phyloP scores from a whole-genome alignment of 2,797 vertebrate species.

The Octomys mimax region DNA sequence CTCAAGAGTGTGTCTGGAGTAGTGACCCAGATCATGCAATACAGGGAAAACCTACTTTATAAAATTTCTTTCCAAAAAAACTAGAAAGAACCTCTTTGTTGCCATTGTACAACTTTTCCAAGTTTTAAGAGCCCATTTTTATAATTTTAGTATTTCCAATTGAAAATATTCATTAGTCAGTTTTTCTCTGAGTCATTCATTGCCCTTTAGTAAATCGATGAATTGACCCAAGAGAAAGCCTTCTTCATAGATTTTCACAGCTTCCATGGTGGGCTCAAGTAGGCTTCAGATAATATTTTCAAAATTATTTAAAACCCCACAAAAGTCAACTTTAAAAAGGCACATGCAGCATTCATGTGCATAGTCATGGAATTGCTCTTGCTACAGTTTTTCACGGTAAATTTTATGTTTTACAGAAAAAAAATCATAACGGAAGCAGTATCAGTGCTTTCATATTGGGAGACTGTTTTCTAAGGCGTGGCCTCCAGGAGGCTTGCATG shows the following conservation, averaged over 20 bases:
- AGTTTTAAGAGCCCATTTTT: neutral
- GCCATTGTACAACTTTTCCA: neutral
- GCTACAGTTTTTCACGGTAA: neutral
- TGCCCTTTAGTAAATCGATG: constrained; percentile 21
- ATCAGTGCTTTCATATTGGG: no score
- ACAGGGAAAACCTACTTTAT: neutral
- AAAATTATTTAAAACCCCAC: neutral
- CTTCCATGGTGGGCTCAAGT: neutral
- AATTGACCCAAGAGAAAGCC: neutral
- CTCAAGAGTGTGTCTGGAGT: neutral
- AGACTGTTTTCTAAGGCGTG: neutral
- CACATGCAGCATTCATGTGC: neutral
- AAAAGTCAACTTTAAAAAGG: neutral
- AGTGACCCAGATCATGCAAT: neutral
- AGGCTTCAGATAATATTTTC: neutral
- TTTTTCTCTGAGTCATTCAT: constrained; percentile 26
- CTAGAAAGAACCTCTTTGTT: neutral
- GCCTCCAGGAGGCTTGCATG: neutral
- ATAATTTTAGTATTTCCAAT: neutral
- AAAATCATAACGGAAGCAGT: neutral
- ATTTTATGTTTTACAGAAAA: neutral
- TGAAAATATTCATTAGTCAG: neutral
- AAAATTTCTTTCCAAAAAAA: neutral
- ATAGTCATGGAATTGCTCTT: neutral
- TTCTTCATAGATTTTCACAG: neutral